phyloP scores from a whole-genome alignment of 2,888 invertebrate species.

The Cataglyphis altisquamis region DNA sequence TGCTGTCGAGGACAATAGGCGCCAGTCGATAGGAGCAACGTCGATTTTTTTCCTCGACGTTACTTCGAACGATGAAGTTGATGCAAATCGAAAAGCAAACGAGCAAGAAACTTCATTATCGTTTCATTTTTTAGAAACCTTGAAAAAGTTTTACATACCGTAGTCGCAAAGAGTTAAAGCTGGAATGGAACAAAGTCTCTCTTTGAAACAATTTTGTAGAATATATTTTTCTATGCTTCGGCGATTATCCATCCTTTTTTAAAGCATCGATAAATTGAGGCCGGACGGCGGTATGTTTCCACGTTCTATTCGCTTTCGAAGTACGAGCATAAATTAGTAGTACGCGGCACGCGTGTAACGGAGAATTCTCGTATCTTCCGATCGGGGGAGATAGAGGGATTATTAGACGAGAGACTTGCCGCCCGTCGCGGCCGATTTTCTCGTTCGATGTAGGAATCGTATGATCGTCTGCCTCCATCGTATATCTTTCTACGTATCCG shows the following conservation, averaged over 20 bases:
- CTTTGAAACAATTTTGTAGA: background rate
- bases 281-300: slow-evolving; percentile 59
- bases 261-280: slow-evolving; percentile 55
- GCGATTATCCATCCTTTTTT: slow-evolving; percentile 55
- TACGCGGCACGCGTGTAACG: slow-evolving; percentile 78
- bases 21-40: background rate
- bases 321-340: slow-evolving; percentile 79
- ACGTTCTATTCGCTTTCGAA: slow-evolving; percentile 73
- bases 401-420: slow-evolving; percentile 50
- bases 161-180: background rate
- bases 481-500: slow-evolving; percentile 61
- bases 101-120: background rate
- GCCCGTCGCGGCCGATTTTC: slow-evolving; percentile 61
- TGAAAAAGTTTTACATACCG: background rate
- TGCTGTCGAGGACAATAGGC: slow-evolving; percentile 4
- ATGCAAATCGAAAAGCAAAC: slow-evolving; percentile 20
- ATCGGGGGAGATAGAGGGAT: slow-evolving; percentile 76
- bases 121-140: background rate
- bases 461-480: slow-evolving; percentile 48
- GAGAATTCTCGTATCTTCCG: slow-evolving; percentile 66
- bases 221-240: slow-evolving; percentile 22
- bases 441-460: slow-evolving; percentile 58
- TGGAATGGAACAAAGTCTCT: background rate
- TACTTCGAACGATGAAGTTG: slow-evolving; percentile 16
- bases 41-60: background rate